Evolutionary conservation across 1,140 invertebrate species (phyloP).

Genomic region (Lordiphosa collinella): DNA sequence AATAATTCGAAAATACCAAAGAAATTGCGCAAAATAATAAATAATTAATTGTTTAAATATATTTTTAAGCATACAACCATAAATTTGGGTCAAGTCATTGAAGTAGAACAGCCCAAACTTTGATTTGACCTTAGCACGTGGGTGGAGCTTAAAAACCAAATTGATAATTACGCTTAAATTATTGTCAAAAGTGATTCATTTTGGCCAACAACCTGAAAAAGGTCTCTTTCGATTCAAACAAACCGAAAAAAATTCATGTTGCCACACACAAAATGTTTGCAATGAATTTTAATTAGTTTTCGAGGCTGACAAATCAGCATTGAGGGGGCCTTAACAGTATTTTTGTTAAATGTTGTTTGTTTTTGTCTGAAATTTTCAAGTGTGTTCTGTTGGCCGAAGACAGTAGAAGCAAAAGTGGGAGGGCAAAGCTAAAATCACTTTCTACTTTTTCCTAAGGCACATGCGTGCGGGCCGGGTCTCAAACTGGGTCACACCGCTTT

Average conservation of each 20-base stretch:
- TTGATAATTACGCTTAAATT: constrained; percentile 13
- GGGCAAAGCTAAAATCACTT: constrained; percentile 43
- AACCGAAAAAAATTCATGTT: constrained; percentile 17
- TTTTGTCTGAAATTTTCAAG: constrained; percentile 5
- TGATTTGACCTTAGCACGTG: constrained; percentile 56
- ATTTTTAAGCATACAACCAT: too few relatives aligned
- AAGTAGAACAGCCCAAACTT: constrained; percentile 59
- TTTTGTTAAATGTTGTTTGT: background rate
- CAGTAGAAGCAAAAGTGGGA: constrained; percentile 8
- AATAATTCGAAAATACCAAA: constrained; percentile 6
- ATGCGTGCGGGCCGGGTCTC: constrained; percentile 42
- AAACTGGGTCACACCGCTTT: constrained; percentile 65
- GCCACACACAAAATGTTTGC: constrained; percentile 52
- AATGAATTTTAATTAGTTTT: constrained; percentile 69
- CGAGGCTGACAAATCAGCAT: constrained; percentile 59
- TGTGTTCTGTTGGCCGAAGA: background rate
- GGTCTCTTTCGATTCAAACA: constrained; percentile 41
- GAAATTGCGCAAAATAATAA: constrained; percentile 45
- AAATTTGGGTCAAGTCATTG: constrained; percentile 69
- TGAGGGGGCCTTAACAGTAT: constrained; percentile 31
- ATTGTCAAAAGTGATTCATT: constrained; percentile 48
- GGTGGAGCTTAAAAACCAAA: constrained; percentile 40
- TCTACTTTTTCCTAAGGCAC: constrained; percentile 55
- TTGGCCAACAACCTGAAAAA: constrained; percentile 47
- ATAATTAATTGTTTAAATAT: constrained; percentile 68